phyloP scores from a whole-genome alignment of 1,140 invertebrate species.

The Paracyclopina nana region DNA sequence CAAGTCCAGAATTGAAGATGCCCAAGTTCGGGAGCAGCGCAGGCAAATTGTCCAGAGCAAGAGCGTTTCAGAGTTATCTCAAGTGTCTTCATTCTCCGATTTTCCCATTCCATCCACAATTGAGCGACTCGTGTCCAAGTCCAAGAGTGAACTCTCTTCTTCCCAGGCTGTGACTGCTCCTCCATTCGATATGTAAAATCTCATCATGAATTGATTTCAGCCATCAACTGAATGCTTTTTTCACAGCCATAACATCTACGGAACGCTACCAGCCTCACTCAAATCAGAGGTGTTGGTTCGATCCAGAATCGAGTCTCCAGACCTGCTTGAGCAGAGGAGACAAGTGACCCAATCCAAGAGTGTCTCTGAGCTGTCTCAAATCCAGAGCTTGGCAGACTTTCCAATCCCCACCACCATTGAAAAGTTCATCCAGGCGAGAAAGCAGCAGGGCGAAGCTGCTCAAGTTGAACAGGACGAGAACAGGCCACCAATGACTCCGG shows the following conservation, averaged over 20 bases:
- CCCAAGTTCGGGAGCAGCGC: background rate
- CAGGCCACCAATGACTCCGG: background rate
- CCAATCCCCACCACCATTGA: slow-evolving; percentile 11
- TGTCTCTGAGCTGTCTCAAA: slow-evolving; percentile 11
- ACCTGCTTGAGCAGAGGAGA: background rate
- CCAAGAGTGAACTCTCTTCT: too few species aligned
- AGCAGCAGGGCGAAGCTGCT: background rate
- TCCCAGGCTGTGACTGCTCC: too few species aligned
- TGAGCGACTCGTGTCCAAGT: slow-evolving; percentile 5
- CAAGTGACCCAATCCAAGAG: slow-evolving; percentile 4
- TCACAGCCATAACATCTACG: background rate
- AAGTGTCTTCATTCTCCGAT: slow-evolving; percentile 5
- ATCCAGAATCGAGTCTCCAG: background rate
- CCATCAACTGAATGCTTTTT: too few species aligned
- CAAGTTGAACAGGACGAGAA: background rate
- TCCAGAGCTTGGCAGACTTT: slow-evolving; percentile 13
- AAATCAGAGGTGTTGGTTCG: background rate
- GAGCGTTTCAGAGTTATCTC: slow-evolving; percentile 10
- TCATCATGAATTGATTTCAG: too few species aligned
- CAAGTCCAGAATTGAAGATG: slow-evolving; percentile 1
- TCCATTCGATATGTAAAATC: too few species aligned
- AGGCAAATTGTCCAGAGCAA: slow-evolving; percentile 1
- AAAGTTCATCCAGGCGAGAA: background rate
- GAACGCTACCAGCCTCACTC: background rate
- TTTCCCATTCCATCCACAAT: slow-evolving; percentile 7